These are phyloP conservation scores for Rhinoptilus africanus DNA, from an alignment of 2,113 vertebrate species.

Conservation along the genomic window DNA sequence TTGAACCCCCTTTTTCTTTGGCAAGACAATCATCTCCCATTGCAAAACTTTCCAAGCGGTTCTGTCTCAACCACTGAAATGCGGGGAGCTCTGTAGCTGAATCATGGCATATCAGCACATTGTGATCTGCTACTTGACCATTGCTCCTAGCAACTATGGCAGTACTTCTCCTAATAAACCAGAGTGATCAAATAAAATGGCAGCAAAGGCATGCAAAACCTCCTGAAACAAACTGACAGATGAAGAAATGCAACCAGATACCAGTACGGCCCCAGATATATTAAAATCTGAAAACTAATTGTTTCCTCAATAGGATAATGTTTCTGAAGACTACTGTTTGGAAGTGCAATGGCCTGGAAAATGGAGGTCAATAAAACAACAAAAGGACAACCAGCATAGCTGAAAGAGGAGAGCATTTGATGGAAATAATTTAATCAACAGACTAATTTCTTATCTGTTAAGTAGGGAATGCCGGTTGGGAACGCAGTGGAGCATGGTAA, in stretches of 20 bases:
- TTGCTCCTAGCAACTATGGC: background rate
- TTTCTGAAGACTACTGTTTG: constrained; percentile 8
- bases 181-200: background rate
- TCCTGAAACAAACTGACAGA: background rate
- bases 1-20: background rate
- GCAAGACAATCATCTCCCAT: background rate
- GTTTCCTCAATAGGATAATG: constrained; percentile 5
- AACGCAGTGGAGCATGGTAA: background rate
- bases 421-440: constrained; percentile 45
- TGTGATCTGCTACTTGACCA: background rate
- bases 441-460: constrained; percentile 36
- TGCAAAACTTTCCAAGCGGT: background rate
- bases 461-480: background rate
- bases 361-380: constrained; percentile 41
- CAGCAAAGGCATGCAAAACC: background rate
- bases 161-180: background rate
- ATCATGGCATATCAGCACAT: background rate
- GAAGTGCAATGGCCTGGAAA: constrained; percentile 48
- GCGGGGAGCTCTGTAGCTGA: background rate
- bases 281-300: constrained; percentile 3
- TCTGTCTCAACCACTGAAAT: background rate
- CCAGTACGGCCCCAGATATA: background rate
- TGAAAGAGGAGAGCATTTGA: constrained; percentile 1
- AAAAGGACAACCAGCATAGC: background rate
- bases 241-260: background rate